Evolutionary conservation across 2,888 invertebrate genomes (phyloP), one percentile per base, ranked within the genome.

Genomic region (Athalia rosae): DNA sequence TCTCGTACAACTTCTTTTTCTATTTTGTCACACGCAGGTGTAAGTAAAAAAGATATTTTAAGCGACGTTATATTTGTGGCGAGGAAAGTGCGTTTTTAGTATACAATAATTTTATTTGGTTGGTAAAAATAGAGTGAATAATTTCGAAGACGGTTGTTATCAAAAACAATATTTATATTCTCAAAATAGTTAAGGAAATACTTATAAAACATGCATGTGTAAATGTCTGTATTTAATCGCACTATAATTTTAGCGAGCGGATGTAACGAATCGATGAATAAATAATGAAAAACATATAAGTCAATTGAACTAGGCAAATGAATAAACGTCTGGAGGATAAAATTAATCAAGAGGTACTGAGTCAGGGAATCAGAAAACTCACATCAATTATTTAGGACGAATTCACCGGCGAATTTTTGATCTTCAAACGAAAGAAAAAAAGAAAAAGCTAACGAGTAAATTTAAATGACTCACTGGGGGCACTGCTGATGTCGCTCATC

Each of bases 401-500:
- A 28, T 50, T 67, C 8, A 53, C 53, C 41, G 53, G 67, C 67
- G 53, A 67, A n/a, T 67, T 48, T 67, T 58, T 71, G 28, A 4
- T 53, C 7, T 8, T 13, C 8, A 41, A 6, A 13, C 45, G 45
- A 13, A 4, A 8, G 15, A 15, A 50, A 5, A 1, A 53, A 58
- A n/a, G 7, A 28, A 9, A n/a, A 53, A 50, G 6, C 28, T 69
- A 43, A 69, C 43, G n/a, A 71, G 56, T 58, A 58, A 45, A 13
- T 45, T 58, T 4, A 11, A 58, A 50, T 74, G 62, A 74, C 74
- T 74, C 74, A 74, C 85, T 86, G 76, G 87, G 85, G 4, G 86
- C 87, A 77, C 88, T 89, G 81, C 89, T 89, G 76, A 89, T 84
- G 80, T 89, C 89, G 77, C 89, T 89, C 82, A 88, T 85, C 59